A percentile compares a stretch with the other conserved stretches of the same genome.
phyloP scores from a whole-genome alignment of 2,113 vertebrate species.

The Arvicanthis niloticus region DNA sequence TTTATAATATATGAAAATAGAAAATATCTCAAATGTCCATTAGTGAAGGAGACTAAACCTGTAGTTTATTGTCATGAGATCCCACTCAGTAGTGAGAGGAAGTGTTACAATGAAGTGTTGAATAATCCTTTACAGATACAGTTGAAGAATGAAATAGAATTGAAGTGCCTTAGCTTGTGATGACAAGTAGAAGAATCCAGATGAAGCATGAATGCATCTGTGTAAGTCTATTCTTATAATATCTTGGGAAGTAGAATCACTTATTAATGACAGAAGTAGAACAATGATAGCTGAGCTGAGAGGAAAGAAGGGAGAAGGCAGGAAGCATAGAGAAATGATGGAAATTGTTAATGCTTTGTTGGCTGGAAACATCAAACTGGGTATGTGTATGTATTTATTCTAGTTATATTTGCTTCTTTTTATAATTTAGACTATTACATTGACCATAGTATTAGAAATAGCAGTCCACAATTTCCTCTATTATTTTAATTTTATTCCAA shows the following conservation, averaged over 20 bases:
- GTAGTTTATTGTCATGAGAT: neutral
- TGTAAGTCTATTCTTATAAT: neutral
- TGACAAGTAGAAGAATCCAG: neutral
- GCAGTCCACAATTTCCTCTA: neutral
- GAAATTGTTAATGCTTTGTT: neutral
- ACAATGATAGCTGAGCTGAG: neutral
- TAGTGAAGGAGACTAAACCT: neutral
- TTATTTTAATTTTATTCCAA: neutral
- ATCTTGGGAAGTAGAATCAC: neutral
- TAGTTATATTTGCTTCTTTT: neutral
- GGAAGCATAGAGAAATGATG: neutral
- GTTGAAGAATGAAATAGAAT: neutral
- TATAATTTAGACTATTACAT: neutral
- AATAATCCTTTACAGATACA: neutral
- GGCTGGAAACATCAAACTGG: neutral
- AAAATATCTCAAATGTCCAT: neutral
- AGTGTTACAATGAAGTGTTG: neutral
- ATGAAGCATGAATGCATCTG: neutral
- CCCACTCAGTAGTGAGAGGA: neutral
- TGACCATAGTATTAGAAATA: neutral
- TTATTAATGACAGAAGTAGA: neutral
- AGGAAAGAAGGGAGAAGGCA: neutral
- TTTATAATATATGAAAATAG: neutral
- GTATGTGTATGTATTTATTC: neutral
- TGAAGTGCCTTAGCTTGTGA: neutral